These are phyloP conservation scores for Smithornis capensis DNA, from an alignment of 2,113 vertebrate genomes.

Conservation along the genomic window DNA sequence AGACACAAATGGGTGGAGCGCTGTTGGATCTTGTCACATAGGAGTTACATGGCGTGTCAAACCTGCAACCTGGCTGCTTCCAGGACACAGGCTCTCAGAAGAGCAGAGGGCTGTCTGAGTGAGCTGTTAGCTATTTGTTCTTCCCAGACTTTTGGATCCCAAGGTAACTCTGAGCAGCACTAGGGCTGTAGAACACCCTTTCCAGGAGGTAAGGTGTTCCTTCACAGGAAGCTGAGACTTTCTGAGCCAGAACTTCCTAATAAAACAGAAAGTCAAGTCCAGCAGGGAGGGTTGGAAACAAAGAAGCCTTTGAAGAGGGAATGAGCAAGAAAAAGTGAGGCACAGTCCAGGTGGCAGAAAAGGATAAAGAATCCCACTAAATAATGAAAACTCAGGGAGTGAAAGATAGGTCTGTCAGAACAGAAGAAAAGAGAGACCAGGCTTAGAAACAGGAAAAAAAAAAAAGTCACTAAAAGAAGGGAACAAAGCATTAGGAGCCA, in stretches of 20 bases:
- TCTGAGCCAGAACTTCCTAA: not conserved
- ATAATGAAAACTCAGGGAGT: not conserved
- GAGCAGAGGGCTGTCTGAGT: not conserved
- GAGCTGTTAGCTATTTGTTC: not conserved
- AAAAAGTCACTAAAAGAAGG: not conserved
- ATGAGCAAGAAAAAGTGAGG: not conserved
- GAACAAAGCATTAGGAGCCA: not conserved
- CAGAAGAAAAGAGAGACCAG: not conserved
- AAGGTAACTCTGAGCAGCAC: not conserved
- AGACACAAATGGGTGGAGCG: not conserved
- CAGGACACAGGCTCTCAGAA: not conserved
- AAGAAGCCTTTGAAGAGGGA: not conserved
- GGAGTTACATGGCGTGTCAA: not conserved
- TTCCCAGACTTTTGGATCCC: not conserved
- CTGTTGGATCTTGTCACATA: accelerated
- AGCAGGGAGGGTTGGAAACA: not conserved
- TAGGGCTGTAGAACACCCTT: not conserved
- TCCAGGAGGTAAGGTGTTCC: not conserved
- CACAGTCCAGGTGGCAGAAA: not conserved
- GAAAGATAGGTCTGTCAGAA: not conserved
- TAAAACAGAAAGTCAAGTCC: not conserved
- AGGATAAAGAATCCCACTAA: not conserved
- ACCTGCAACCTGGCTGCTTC: not conserved
- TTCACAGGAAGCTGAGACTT: not conserved
- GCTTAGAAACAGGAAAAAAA: not conserved